phyloP scores from a whole-genome alignment of 2,113 vertebrate genomes.

The Axis porcinus region DNA sequence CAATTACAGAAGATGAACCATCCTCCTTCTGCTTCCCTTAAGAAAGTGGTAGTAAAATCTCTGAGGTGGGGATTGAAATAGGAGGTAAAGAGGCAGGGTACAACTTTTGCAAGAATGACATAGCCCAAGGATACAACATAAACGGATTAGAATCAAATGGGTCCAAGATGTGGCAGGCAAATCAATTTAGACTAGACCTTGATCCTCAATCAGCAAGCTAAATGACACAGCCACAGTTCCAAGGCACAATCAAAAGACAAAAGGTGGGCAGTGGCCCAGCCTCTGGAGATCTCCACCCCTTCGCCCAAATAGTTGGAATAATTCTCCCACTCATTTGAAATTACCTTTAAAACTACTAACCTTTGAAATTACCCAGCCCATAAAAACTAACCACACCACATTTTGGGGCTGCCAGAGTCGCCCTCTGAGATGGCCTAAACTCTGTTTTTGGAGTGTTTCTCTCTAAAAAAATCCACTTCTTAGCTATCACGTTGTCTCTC shows the following conservation, averaged over 20 bases:
- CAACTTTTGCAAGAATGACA: not conserved
- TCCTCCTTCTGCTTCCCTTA: not conserved
- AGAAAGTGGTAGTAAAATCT: not conserved
- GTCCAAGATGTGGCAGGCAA: not conserved
- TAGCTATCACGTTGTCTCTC: not conserved
- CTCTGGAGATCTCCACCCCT: not conserved
- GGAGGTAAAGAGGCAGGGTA: not conserved
- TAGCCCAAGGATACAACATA: not conserved
- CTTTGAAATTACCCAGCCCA: not conserved
- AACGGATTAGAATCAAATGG: not conserved
- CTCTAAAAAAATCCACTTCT: not conserved
- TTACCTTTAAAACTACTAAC: too few species aligned
- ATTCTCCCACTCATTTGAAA: not conserved
- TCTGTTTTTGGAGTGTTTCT: not conserved
- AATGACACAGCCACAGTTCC: not conserved
- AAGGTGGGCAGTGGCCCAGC: not conserved
- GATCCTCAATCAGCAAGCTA: not conserved
- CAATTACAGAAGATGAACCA: not conserved
- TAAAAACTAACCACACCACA: not conserved
- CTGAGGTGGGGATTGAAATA: not conserved
- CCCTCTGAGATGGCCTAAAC: not conserved
- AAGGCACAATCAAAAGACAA: not conserved
- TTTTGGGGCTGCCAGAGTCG: not conserved
- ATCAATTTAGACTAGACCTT: not conserved
- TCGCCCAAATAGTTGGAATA: not conserved